Base-by-base conservation (phyloP, 2,888 invertebrate species). In the Cyaniris semiargus region DNA sequence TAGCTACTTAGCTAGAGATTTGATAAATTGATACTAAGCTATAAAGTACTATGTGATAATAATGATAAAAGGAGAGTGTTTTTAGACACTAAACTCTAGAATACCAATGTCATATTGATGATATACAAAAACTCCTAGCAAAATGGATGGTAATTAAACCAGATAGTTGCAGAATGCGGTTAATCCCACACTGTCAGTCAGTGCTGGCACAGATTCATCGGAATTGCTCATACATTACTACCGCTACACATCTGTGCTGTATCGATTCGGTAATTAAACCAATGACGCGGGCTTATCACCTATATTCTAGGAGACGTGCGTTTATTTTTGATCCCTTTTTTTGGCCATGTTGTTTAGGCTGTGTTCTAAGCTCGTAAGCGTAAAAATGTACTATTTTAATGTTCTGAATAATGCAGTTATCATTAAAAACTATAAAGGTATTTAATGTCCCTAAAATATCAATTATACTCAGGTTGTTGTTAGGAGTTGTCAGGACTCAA, bases 161-260 rank as follows among this genome's bases (percentile, higher is more conserved):
- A 27, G 15, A 58, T 66, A 15, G 27, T 31, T 15, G 27, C 34
- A 38, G 18, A 72, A 23, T 72, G 23, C 74, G 31, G 53, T 74
- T 27, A 53, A 27, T 66, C 48, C 48, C 74, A 18, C 53, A 27
- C 15, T 38, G 27, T 74, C 72, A 74, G 74, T 27, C 48, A 27
- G 74, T 74, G 74, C 87, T 91, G 87, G 88, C 91, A 90, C 88
- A 90, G 86, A 90, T 90, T 86, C 81, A 91, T 88, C 88, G 91
- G 92, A 91, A 90, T 91, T 89, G 88, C 84, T 87, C 84, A 88
- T 89, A 89, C 90, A 88, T 88, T n/a, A n/a, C n/a, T n/a, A 85
- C 85, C 84, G 81, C 81, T 81, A 84, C 83, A 85, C 84, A 81
- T 86, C 27, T 85, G 71, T 58, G 71, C 71, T 76, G 21, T 48